Evolutionary conservation across 2,797 vertebrate genomes (phyloP), one percentile per base, ranked within the genome.

Genomic region (Spinus olivaceus): DNA sequence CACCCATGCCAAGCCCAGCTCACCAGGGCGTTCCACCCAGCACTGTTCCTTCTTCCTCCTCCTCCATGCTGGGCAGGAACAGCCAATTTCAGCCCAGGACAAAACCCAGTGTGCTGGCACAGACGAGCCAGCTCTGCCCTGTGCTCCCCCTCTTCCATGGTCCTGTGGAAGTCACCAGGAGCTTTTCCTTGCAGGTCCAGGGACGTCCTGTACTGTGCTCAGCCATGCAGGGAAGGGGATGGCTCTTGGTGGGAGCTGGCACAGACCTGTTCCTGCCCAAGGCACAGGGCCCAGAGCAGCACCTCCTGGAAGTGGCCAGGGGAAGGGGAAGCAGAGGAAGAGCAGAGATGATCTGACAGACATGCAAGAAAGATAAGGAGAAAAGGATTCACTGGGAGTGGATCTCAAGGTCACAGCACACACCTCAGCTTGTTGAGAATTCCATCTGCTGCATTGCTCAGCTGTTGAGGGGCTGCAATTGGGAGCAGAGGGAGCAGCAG

Each of bases 281-380:
- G 66, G 81, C 69, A 69, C 30, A 1, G 1, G 33, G n/a, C 64
- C 88, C 5, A 1, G 54, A 25, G 17, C 57, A n/a, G 63, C 30
- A 57, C 39, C 39, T 72, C 59, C 42, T 51, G 25, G 22, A 72
- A 41, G 35, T 2, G 19, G 54, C 35, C 5, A 14, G 35, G 18
- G 25, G n/a, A 16, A 63, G 8, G 30, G 47, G 32, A 44, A 88
- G 57, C 24, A 19, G 42, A 59, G 28, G 39, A 76, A 80, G 53
- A 50, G 24, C 51, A 67, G 39, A 56, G 42, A 53, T 33, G 44
- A 83, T n/a, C 25, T 6, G 6, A 69, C 30, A 6, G 2, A 63
- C 14, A n/a, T 0, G 2, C 17, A 35, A 13, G 6, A 0, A 2
- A 47, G 42, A 44, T 0, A 1, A 81, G 56, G 37, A 71, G 65